These are phyloP conservation scores for Sarcoramphus papa DNA, from an alignment of 2,797 vertebrate genomes.

Conservation along the genomic window DNA sequence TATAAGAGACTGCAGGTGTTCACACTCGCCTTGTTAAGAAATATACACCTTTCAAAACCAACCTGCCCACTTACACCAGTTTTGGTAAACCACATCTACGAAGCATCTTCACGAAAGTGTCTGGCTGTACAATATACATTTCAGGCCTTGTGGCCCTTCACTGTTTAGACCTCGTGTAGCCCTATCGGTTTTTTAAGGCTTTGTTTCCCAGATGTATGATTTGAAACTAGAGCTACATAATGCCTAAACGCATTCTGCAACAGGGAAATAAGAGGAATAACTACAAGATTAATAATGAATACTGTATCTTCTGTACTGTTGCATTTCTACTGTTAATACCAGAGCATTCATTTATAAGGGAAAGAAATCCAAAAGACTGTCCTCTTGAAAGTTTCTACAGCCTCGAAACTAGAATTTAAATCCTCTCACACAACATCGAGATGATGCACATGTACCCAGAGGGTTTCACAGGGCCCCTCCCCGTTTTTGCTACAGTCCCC, in stretches of 20 bases:
- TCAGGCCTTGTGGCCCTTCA: accelerated
- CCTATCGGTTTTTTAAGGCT: accelerated
- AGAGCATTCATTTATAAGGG: background rate
- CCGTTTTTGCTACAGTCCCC: background rate
- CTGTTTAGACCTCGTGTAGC: accelerated
- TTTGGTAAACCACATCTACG: background rate
- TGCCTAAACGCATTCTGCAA: background rate
- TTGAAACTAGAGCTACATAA: background rate
- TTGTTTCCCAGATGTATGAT: background rate
- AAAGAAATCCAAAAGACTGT: background rate
- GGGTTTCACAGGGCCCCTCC: background rate
- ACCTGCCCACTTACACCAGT: accelerated
- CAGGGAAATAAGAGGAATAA: background rate
- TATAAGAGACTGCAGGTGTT: accelerated
- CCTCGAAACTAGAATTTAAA: background rate
- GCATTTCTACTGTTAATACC: accelerated
- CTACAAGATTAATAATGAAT: background rate
- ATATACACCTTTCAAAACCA: accelerated
- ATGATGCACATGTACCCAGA: accelerated
- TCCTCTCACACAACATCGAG: accelerated
- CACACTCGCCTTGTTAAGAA: background rate
- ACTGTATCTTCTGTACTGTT: accelerated
- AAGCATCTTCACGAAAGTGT: accelerated
- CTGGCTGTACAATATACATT: background rate
- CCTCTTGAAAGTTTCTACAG: background rate